A percentile compares a stretch with the other conserved stretches of the same genome.
phyloP scores from a whole-genome alignment of 2,888 invertebrate genomes.

The Saturnia pavonia region DNA sequence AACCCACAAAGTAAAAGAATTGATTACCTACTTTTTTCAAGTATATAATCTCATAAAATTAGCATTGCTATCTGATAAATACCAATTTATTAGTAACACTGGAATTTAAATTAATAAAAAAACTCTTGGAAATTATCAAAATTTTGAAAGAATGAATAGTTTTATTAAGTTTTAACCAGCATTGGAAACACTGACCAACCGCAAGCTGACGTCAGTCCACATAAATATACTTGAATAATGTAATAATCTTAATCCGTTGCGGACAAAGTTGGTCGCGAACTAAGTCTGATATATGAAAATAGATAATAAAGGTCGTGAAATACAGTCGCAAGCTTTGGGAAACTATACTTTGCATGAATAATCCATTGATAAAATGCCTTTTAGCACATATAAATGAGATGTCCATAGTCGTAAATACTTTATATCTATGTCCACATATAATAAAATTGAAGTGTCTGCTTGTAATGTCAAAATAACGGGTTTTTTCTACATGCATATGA shows the following conservation, averaged over 20 bases:
- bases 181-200: slow-evolving; percentile 28
- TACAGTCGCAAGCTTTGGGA: neutral
- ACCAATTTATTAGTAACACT: neutral
- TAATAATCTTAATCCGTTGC: slow-evolving; percentile 21
- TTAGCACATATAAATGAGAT: too few species aligned
- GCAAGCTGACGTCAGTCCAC: slow-evolving; percentile 27
- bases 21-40: too few species aligned
- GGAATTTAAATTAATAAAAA: neutral
- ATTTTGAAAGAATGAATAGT: neutral
- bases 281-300: slow-evolving; percentile 40
- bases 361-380: too few species aligned
- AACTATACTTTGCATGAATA: neutral
- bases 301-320: neutral
- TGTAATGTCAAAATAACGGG: too few species aligned
- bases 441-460: too few species aligned
- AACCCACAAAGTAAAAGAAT: too few species aligned
- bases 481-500: too few species aligned
- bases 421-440: too few species aligned
- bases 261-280: slow-evolving; percentile 25
- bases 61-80: too few species aligned
- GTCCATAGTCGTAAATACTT: too few species aligned
- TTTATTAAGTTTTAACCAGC: slow-evolving; percentile 26
- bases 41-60: neutral
- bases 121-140: neutral
- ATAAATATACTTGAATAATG: slow-evolving; percentile 32